A percentile compares a stretch with the other conserved stretches of the same genome.
Conservation (phyloP, 53 echinoderm and acorn worm species). For the Paelopatides confundens region DNA sequence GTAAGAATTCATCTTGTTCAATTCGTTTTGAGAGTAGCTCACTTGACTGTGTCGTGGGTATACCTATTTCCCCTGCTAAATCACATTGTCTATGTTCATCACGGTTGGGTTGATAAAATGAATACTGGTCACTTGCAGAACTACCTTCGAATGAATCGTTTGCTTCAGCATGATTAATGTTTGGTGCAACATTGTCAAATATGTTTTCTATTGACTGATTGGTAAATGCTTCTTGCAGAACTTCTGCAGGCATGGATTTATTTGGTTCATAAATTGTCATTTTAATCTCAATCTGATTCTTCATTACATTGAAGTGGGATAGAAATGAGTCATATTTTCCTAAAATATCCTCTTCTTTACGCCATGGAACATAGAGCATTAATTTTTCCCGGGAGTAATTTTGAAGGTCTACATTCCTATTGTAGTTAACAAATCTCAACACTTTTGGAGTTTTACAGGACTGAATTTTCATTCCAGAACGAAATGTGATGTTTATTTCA, state of each 20-base stretch:
- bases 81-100: neutral
- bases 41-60: slow-evolving; percentile 18
- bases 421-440: slow-evolving; percentile 43
- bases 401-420: neutral
- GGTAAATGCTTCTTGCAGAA: neutral
- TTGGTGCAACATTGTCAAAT: slow-evolving; percentile 54
- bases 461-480: neutral
- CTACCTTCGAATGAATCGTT: neutral
- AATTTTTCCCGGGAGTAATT: neutral
- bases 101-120: neutral
- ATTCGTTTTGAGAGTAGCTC: slow-evolving; percentile 20
- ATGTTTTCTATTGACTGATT: no score
- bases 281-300: neutral
- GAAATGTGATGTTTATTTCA: slow-evolving; percentile 28
- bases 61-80: slow-evolving; percentile 44
- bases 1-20: no score
- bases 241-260: neutral
- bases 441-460: slow-evolving; percentile 40
- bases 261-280: neutral
- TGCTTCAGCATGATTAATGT: slow-evolving; percentile 9
- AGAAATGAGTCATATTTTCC: no score
- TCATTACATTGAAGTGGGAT: no score
- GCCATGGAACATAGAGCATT: slow-evolving; percentile 11
- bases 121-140: no score
- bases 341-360: neutral